Evolutionary conservation across 2,888 invertebrate genomes (phyloP).

Genomic region (Cataglyphis rosenhaueri): DNA sequence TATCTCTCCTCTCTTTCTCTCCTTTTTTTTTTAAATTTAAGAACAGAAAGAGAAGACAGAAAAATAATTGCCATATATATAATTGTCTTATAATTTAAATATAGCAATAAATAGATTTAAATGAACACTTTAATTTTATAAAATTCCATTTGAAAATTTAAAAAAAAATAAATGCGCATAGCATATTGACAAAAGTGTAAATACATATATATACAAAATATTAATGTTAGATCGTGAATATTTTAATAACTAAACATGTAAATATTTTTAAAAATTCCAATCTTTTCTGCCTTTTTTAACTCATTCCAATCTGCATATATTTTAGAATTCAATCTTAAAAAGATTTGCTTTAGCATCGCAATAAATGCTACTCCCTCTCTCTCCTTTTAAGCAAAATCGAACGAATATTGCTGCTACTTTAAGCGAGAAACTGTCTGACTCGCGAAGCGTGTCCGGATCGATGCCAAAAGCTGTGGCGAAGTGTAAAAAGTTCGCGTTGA

Average conservation of each 20-base stretch:
- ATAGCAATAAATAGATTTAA: background rate
- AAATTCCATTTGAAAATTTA: conserved; percentile 3
- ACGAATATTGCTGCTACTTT: conserved; percentile 64
- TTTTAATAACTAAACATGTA: conserved; percentile 19
- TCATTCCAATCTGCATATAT: conserved; percentile 18
- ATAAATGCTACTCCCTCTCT: conserved; percentile 6
- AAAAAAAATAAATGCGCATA: background rate
- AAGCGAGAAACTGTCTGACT: conserved; percentile 54
- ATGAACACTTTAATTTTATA: background rate
- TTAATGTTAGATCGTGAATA: background rate
- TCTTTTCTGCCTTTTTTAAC: background rate
- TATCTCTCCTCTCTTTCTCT: background rate
- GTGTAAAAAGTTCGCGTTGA: conserved; percentile 63
- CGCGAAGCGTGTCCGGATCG: conserved; percentile 63
- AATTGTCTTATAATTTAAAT: background rate
- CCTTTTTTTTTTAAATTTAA: background rate
- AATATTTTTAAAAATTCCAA: background rate
- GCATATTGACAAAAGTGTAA: background rate
- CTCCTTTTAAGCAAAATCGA: conserved; percentile 36
- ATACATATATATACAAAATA: background rate
- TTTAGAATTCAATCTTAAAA: conserved; percentile 30
- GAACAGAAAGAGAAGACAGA: background rate
- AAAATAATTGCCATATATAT: background rate
- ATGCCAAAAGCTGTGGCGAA: conserved; percentile 56
- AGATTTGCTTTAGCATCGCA: conserved; percentile 27